These are phyloP conservation scores for Caenorhabditis briggsae DNA, from an alignment of 1,140 invertebrate species.

Conservation along the genomic window DNA sequence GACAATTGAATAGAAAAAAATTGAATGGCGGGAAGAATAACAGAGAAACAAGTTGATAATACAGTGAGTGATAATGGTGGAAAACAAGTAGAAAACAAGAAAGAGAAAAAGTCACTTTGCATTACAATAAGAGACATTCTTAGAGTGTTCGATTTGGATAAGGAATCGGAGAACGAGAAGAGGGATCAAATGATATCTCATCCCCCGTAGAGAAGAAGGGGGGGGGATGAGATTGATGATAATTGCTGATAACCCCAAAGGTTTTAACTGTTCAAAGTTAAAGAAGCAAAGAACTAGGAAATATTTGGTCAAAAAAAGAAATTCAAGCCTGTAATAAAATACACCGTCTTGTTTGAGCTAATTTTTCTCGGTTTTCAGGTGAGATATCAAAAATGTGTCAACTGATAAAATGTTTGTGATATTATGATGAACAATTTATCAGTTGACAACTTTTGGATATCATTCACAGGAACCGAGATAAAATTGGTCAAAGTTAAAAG, in stretches of 20 bases:
- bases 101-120: not conserved
- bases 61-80: not conserved
- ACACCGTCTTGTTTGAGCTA: too few species aligned
- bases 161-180: not conserved
- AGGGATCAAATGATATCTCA: too few species aligned
- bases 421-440: too few species aligned
- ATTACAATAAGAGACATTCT: not conserved
- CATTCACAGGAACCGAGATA: too few species aligned
- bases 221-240: not conserved
- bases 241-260: not conserved
- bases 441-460: too few species aligned
- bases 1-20: constrained; percentile 12
- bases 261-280: too few species aligned
- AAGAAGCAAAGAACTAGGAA: not conserved
- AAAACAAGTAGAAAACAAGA: not conserved
- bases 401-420: too few species aligned
- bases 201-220: not conserved
- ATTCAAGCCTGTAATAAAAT: too few species aligned
- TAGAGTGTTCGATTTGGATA: not conserved
- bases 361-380: too few species aligned
- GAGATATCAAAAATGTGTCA: too few species aligned
- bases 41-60: constrained; percentile 36
- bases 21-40: not conserved
- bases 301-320: not conserved
- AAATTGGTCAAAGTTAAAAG: too few species aligned